These are phyloP conservation scores for Norana najaformis DNA, from an alignment of 2,888 invertebrate genomes.

Conservation along the genomic window DNA sequence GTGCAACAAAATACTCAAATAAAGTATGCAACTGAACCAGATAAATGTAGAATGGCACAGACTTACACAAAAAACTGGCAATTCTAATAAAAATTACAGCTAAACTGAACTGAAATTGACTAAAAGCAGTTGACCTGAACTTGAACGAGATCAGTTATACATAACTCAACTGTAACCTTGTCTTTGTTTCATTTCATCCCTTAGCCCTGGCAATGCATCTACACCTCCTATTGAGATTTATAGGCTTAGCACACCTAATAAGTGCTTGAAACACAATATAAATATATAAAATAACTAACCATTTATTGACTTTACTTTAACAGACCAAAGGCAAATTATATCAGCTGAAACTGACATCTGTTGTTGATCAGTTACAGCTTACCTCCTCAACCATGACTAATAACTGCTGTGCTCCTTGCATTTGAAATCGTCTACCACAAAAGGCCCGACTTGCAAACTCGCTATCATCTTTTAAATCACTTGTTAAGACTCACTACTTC, in stretches of 20 bases:
- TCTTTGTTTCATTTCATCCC: neutral
- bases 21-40: neutral
- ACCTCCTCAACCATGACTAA: neutral
- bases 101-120: too few relatives aligned
- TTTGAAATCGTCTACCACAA: too few relatives aligned
- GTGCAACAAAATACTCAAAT: neutral
- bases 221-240: neutral
- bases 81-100: too few relatives aligned
- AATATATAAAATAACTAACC: neutral
- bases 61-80: too few relatives aligned
- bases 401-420: too few relatives aligned
- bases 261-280: neutral
- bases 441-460: too few relatives aligned
- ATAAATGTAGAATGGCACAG: too few relatives aligned
- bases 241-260: neutral
- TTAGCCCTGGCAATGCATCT: neutral
- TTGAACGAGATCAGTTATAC: too few relatives aligned
- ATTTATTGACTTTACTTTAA: neutral
- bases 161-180: neutral
- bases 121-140: too few relatives aligned
- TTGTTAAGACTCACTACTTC: too few relatives aligned
- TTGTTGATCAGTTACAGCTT: too few relatives aligned
- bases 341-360: neutral
- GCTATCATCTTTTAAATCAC: too few relatives aligned
- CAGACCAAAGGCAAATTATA: neutral